A percentile compares a stretch with the other conserved stretches of the same genome.
Evolutionary conservation across 2,113 vertebrate genomes (phyloP).

Genomic region (Onychostruthus taczanowskii): DNA sequence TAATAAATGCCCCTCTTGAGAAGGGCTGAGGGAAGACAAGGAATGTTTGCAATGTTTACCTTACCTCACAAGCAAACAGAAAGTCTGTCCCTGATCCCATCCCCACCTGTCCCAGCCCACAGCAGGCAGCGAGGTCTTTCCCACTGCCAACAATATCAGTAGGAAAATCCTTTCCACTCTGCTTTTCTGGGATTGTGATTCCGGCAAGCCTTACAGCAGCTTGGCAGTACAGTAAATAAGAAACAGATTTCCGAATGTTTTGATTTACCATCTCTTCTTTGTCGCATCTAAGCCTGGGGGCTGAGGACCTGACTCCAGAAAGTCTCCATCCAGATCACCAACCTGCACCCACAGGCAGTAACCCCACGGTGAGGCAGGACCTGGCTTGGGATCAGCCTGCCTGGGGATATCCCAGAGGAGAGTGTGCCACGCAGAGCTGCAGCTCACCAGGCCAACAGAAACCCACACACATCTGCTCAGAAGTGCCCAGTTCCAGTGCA

Average conservation of each 20-base stretch:
- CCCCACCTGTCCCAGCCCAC: neutral
- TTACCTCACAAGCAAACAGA: neutral
- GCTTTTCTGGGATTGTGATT: neutral
- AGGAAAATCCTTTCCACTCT: slow-evolving; percentile 2
- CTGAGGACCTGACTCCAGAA: neutral
- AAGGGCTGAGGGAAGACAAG: neutral
- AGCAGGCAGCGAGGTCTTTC: neutral
- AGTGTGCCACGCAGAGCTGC: rapidly evolving
- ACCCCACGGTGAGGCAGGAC: rapidly evolving
- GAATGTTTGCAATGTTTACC: neutral
- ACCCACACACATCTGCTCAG: rapidly evolving
- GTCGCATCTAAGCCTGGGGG: neutral
- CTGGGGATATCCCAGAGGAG: neutral
- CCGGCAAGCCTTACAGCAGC: neutral
- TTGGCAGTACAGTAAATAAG: slow-evolving; percentile 43
- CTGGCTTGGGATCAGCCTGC: neutral
- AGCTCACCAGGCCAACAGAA: neutral
- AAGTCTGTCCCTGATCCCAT: neutral
- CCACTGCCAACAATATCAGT: neutral
- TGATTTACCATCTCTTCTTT: neutral
- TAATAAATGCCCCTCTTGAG: neutral
- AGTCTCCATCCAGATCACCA: rapidly evolving
- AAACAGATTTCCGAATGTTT: slow-evolving; percentile 42
- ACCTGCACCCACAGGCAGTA: neutral
- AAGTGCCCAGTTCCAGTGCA: neutral